Conservation (phyloP, 2,797 vertebrate species). For the Lycodopsis pacificus region DNA sequence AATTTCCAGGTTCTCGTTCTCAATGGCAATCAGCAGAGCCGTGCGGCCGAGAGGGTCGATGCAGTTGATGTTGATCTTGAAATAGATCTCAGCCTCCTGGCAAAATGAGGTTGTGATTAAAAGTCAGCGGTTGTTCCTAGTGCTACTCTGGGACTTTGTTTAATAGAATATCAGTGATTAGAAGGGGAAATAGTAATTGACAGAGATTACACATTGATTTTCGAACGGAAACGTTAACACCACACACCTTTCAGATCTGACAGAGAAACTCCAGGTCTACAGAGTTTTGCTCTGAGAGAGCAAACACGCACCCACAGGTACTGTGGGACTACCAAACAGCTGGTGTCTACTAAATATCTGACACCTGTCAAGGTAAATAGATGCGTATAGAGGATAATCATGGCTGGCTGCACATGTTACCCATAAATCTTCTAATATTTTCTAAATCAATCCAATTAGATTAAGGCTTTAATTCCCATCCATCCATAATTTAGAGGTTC, state of each 20-base stretch:
- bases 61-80: constrained; percentile 99
- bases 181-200: background rate
- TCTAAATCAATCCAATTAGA: constrained; percentile 37
- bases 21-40: constrained; percentile 96
- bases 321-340: background rate
- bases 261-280: background rate
- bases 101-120: constrained; percentile 23
- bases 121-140: constrained; percentile 15
- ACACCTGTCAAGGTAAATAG: constrained; percentile 28
- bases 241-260: background rate
- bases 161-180: constrained; percentile 1
- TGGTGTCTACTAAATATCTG: constrained; percentile 15
- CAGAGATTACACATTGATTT: constrained; percentile 13
- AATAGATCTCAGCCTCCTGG: constrained; percentile 97
- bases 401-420: background rate
- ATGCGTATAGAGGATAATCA: constrained; percentile 9
- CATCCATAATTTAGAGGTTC: constrained; percentile 30
- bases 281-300: background rate
- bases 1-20: constrained; percentile 99
- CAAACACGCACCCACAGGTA: background rate
- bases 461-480: constrained; percentile 27
- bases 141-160: background rate
- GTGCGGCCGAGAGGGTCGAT: constrained; percentile 98
- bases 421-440: constrained; percentile 28
- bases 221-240: constrained; percentile 14